Percentiles rank a stretch among this genome's conserved stretches.
Evolutionary conservation across 2,888 invertebrate species (phyloP).

Genomic region (Mongoloraphidia duomilia): DNA sequence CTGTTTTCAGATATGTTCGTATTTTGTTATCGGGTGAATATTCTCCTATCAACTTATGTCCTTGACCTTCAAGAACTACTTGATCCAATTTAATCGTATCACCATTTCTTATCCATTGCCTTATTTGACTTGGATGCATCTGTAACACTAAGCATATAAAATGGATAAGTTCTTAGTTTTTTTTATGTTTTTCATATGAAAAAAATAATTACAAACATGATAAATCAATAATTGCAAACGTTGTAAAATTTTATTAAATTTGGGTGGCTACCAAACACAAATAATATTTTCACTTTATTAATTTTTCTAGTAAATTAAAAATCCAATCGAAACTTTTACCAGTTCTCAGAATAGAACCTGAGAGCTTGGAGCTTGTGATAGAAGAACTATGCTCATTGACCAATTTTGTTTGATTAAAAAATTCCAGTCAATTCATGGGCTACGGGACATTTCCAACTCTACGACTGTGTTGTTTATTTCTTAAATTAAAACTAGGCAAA

Average conservation of each 20-base stretch:
- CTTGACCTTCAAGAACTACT: conserved; percentile 52
- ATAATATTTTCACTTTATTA: neutral
- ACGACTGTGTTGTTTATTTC: too few relatives aligned
- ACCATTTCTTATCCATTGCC: conserved; percentile 41
- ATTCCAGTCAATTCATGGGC: too few relatives aligned
- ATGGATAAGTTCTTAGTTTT: conserved; percentile 1
- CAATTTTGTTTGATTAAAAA: too few relatives aligned
- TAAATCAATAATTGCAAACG: neutral
- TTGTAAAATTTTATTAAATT: neutral
- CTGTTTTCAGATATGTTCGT: conserved; percentile 46
- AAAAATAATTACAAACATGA: neutral
- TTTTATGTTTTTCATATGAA: neutral
- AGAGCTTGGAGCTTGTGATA: too few relatives aligned
- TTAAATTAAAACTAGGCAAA: too few relatives aligned
- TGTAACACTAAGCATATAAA: conserved; percentile 29
- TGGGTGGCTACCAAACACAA: neutral
- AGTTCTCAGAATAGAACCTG: too few relatives aligned
- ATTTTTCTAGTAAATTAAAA: too few relatives aligned
- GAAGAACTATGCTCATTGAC: too few relatives aligned
- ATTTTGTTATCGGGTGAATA: conserved; percentile 44
- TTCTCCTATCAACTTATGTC: conserved; percentile 48
- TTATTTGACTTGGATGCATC: conserved; percentile 36
- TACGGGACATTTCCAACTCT: too few relatives aligned
- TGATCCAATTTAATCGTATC: conserved; percentile 52
- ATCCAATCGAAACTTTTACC: too few relatives aligned